Percentiles rank a stretch among this genome's conserved stretches.
Evolutionary conservation across 2,797 vertebrate species (phyloP).

Genomic region (Epinephelus coioides): DNA sequence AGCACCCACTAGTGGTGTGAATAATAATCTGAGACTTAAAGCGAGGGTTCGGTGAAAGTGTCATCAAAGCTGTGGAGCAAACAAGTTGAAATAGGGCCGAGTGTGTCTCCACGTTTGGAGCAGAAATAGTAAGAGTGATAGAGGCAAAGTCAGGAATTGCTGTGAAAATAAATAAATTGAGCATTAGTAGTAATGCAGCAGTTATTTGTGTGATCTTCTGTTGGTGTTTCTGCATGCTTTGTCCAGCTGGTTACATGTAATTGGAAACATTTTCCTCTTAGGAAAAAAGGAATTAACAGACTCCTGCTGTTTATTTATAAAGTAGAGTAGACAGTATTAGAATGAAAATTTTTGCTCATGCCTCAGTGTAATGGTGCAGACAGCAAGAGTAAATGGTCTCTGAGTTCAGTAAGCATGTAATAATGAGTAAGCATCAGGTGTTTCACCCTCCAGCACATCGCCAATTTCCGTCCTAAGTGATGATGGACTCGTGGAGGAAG

Average conservation of each 20-base stretch:
- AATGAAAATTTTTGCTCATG: background rate
- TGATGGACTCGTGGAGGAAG: slow-evolving; percentile 13
- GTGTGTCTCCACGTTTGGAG: background rate
- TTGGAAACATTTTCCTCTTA: background rate
- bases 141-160: background rate
- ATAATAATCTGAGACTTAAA: background rate
- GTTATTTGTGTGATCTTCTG: background rate
- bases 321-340: background rate
- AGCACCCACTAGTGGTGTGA: slow-evolving; percentile 67
- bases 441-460: slow-evolving; percentile 24
- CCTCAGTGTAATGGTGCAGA: background rate
- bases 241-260: background rate
- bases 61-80: background rate
- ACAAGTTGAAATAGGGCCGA: background rate
- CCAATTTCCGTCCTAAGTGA: slow-evolving; percentile 7
- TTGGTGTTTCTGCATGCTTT: background rate
- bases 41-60: background rate
- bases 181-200: background rate
- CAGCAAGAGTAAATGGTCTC: slow-evolving; percentile 11
- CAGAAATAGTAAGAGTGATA: slow-evolving; percentile 1
- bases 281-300: background rate
- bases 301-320: background rate
- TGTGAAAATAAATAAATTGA: background rate
- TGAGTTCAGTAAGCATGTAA: slow-evolving; percentile 33
- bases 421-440: slow-evolving; percentile 39